Conservation (phyloP, 2,888 invertebrate genomes). For the Scaptomyza flava region DNA sequence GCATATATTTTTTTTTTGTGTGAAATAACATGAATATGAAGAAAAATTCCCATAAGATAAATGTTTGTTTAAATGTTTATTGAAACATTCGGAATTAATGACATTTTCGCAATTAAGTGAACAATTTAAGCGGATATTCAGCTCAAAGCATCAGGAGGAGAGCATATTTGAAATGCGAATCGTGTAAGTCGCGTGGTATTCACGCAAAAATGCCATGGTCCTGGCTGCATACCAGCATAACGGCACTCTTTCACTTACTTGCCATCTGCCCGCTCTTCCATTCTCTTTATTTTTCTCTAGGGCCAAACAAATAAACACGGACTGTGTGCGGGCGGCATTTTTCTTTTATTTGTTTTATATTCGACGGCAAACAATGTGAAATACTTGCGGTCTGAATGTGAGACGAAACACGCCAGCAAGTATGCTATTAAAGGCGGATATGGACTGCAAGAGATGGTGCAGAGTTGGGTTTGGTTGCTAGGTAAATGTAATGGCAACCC, state of each 20-base stretch:
- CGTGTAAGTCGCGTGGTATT: constrained; percentile 29
- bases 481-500: constrained; percentile 64
- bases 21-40: background rate
- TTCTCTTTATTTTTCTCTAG: background rate
- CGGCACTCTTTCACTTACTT: constrained; percentile 27
- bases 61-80: background rate
- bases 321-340: constrained; percentile 18
- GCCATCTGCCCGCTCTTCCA: constrained; percentile 13
- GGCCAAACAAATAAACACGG: constrained; percentile 42
- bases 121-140: constrained; percentile 14
- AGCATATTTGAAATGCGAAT: constrained; percentile 19
- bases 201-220: constrained; percentile 19
- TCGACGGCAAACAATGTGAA: constrained; percentile 70
- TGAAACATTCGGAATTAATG: background rate
- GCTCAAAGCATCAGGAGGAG: background rate
- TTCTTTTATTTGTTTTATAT: constrained; percentile 59
- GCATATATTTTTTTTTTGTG: no score
- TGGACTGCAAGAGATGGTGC: constrained; percentile 1
- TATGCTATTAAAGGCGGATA: constrained; percentile 50
- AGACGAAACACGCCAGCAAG: constrained; percentile 51
- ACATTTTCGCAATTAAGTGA: background rate
- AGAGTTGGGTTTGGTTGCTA: constrained; percentile 27
- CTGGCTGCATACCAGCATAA: constrained; percentile 32
- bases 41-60: no score
- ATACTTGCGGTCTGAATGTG: constrained; percentile 64